Conservation (phyloP, 2,888 invertebrate genomes). For the Rapana venosa region DNA sequence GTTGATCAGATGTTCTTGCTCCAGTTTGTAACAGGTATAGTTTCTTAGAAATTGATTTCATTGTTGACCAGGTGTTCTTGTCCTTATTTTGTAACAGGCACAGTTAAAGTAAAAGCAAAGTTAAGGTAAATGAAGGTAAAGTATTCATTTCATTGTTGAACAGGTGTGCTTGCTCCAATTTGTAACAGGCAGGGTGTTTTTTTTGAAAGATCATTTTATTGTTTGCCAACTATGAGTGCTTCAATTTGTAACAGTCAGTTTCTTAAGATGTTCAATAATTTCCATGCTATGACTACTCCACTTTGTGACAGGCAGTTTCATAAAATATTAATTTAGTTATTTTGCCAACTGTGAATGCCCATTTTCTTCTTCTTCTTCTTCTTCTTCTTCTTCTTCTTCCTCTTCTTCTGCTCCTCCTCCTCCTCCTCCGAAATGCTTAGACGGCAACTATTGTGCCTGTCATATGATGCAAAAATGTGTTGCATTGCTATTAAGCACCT, state of each 20-base stretch:
- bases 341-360: not conserved
- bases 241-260: not conserved
- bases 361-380: not conserved
- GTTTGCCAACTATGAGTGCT: not conserved
- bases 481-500: not conserved
- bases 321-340: not conserved
- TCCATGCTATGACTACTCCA: not conserved
- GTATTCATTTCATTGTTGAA: too few relatives aligned
- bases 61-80: too few relatives aligned
- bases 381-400: not conserved
- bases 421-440: not conserved
- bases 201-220: too few relatives aligned
- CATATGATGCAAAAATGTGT: not conserved
- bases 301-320: not conserved
- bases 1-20: too few relatives aligned
- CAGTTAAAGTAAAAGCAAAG: too few relatives aligned
- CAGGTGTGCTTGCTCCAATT: too few relatives aligned
- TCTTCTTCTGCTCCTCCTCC: too few relatives aligned
- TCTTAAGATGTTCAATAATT: not conserved
- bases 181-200: too few relatives aligned
- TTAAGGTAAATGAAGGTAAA: too few relatives aligned
- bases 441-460: not conserved
- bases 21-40: too few relatives aligned
- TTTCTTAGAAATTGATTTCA: too few relatives aligned
- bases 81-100: too few relatives aligned